Percentiles rank a stretch among this genome's conserved stretches.
Conservation (phyloP, 2,113 vertebrate genomes). For the Pseudopipra pipra region DNA sequence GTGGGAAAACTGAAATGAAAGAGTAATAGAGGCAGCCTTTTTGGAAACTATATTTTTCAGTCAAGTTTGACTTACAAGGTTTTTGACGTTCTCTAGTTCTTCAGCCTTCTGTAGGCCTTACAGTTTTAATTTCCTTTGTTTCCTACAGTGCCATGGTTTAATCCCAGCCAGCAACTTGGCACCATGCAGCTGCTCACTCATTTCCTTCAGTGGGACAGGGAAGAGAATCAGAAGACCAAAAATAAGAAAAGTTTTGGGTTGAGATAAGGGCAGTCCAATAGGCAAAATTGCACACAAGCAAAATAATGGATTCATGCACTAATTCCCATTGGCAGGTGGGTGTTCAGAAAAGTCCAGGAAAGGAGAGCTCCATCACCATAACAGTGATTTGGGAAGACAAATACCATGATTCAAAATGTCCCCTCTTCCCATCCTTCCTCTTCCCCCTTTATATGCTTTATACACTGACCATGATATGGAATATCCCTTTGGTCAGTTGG, state of each 20-base stretch:
- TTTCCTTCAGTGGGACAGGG: neutral
- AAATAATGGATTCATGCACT: neutral
- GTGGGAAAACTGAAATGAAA: slow-evolving; percentile 25
- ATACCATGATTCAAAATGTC: rapidly evolving
- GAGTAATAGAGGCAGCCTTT: neutral
- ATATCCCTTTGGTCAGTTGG: neutral
- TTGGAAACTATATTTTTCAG: neutral
- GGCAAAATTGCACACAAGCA: rapidly evolving
- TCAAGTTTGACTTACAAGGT: neutral
- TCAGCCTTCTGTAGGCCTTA: neutral
- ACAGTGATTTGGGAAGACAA: neutral
- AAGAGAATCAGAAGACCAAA: neutral
- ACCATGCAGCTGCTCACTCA: rapidly evolving
- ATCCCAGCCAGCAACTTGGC: neutral
- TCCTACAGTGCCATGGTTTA: neutral
- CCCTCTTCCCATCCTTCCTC: rapidly evolving
- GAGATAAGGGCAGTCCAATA: neutral
- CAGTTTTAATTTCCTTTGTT: neutral
- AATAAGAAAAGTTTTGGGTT: rapidly evolving
- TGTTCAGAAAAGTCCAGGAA: neutral
- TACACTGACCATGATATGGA: neutral
- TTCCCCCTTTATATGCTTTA: neutral
- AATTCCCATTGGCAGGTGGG: neutral
- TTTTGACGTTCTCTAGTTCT: neutral
- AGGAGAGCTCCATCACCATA: rapidly evolving